Conservation (phyloP, 2,888 invertebrate genomes). For the Lasioglossum figueresi region DNA sequence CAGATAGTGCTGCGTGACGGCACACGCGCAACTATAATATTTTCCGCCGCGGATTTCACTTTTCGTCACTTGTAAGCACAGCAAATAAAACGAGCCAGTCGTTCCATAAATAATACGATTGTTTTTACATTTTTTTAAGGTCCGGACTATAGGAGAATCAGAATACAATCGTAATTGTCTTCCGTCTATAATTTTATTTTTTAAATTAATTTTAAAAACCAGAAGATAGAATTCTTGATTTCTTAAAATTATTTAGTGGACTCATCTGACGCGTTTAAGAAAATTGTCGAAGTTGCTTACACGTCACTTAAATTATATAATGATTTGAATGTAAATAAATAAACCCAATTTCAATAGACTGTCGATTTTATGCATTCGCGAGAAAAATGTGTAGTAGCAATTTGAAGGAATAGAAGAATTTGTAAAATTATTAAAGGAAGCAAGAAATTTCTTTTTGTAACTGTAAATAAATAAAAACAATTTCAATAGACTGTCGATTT, state of each 20-base stretch:
- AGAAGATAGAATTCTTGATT: no score
- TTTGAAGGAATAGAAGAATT: neutral
- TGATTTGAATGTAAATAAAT: neutral
- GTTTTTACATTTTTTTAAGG: neutral
- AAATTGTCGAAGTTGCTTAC: no score
- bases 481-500: neutral
- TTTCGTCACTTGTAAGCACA: neutral
- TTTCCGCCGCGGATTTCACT: slow-evolving; percentile 11
- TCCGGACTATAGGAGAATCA: neutral
- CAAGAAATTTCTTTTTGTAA: no score
- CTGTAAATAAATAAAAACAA: no score
- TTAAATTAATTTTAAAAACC: no score
- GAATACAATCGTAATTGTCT: neutral
- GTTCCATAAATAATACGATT: neutral
- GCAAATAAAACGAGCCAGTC: neutral
- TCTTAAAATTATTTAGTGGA: no score
- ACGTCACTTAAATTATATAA: neutral
- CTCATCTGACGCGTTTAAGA: no score
- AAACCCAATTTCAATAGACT: neutral
- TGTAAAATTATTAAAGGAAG: no score
- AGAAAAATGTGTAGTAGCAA: neutral
- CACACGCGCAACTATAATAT: neutral
- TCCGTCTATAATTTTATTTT: neutral
- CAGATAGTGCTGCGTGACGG: slow-evolving; percentile 4
- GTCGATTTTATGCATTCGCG: neutral